A percentile compares a stretch with the other conserved stretches of the same genome.
phyloP scores from a whole-genome alignment of 2,888 invertebrate genomes.

The Leptopilina syphax region DNA sequence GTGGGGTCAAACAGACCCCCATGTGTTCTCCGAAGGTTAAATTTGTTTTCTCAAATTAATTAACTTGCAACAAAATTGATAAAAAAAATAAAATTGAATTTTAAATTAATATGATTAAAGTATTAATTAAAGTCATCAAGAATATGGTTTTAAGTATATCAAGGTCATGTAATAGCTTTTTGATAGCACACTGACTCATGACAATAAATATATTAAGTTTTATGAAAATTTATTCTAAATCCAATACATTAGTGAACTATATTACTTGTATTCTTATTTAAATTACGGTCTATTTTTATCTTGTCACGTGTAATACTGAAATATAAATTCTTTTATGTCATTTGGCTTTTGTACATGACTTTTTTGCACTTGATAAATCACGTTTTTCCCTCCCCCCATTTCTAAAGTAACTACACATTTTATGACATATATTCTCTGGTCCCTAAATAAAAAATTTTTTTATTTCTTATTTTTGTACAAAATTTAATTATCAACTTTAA shows the following conservation, averaged over 20 bases:
- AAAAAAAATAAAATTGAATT: too few relatives aligned
- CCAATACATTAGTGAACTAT: neutral
- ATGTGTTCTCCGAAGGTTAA: too few relatives aligned
- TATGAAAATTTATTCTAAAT: neutral
- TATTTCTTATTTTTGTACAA: neutral
- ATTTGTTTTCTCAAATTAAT: too few relatives aligned
- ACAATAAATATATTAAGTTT: too few relatives aligned
- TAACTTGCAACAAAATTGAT: too few relatives aligned
- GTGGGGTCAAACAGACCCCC: too few relatives aligned
- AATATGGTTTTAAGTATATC: too few relatives aligned
- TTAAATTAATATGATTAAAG: too few relatives aligned
- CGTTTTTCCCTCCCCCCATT: neutral
- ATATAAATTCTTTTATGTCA: neutral
- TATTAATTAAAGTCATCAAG: too few relatives aligned
- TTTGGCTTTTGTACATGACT: neutral
- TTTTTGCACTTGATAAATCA: slow-evolving; percentile 10
- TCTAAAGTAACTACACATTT: neutral
- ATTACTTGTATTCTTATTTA: neutral
- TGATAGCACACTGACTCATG: too few relatives aligned
- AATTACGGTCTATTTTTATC: neutral
- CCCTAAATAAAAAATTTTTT: neutral
- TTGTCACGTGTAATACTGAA: neutral
- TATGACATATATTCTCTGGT: neutral
- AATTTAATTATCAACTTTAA: neutral
- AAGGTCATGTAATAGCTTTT: too few relatives aligned